Evolutionary conservation across 1,140 invertebrate genomes (phyloP).

Genomic region (Drosophila bifasciata): DNA sequence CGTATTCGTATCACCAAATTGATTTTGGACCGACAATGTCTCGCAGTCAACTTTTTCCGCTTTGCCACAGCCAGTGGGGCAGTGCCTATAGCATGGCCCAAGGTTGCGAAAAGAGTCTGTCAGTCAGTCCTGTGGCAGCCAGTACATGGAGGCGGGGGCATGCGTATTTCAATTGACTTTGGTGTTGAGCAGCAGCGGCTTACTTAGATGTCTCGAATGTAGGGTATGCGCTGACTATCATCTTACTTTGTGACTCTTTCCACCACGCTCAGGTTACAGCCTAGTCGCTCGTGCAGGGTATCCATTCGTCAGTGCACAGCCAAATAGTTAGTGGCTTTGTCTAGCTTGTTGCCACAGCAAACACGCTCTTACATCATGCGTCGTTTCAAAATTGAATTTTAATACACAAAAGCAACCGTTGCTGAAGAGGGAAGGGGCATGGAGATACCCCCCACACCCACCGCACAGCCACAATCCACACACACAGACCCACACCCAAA

Average conservation of each 20-base stretch:
- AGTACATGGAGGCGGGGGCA: not conserved
- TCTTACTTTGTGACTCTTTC: too few species aligned
- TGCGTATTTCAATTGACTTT: constrained; percentile 22
- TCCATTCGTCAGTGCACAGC: not conserved
- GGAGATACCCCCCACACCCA: not conserved
- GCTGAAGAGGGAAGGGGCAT: constrained; percentile 8
- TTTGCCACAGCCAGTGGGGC: not conserved
- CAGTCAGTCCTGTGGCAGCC: not conserved
- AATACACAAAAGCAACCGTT: constrained; percentile 62
- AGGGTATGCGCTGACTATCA: constrained; percentile 16
- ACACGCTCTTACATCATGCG: constrained; percentile 58
- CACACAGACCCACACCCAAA: not conserved
- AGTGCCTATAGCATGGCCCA: not conserved
- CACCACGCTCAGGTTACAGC: not conserved
- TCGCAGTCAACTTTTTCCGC: constrained; percentile 1
- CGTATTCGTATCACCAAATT: constrained; percentile 37
- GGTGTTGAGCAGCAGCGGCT: constrained; percentile 15
- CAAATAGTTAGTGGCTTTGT: constrained; percentile 42
- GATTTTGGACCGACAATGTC: constrained; percentile 34
- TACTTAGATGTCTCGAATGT: not conserved
- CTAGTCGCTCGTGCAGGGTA: constrained; percentile 20
- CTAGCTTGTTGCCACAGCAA: constrained; percentile 47
- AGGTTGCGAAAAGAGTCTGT: too few species aligned
- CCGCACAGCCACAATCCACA: not conserved
- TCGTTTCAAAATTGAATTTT: constrained; percentile 69